These are phyloP conservation scores for Urosaurus nigricauda DNA, from an alignment of 2,797 vertebrate species.

Conservation along the genomic window DNA sequence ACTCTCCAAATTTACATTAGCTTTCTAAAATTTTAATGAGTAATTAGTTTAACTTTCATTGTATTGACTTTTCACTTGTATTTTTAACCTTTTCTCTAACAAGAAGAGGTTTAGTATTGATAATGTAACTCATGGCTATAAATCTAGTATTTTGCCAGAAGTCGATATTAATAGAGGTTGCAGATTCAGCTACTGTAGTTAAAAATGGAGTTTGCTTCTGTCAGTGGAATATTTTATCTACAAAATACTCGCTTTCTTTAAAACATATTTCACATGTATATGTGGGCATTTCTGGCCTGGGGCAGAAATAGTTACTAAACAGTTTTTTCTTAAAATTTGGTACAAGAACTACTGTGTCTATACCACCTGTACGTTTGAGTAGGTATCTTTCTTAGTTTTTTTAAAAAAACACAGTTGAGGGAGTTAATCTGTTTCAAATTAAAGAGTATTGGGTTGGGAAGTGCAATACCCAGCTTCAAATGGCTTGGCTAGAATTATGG, in stretches of 20 bases:
- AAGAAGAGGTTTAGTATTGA: slow-evolving; percentile 21
- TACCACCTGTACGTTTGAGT: background rate
- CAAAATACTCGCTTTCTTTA: background rate
- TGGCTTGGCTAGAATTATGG: background rate
- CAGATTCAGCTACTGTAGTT: slow-evolving; percentile 6
- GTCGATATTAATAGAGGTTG: slow-evolving; percentile 14
- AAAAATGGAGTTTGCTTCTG: background rate
- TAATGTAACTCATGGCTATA: slow-evolving; percentile 7
- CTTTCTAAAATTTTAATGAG: slow-evolving; percentile 14
- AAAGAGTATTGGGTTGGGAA: background rate
- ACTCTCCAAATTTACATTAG: slow-evolving; percentile 4
- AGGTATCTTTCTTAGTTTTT: no score
- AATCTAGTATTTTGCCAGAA: slow-evolving; percentile 12
- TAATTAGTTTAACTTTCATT: slow-evolving; percentile 20
- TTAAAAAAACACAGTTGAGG: no score
- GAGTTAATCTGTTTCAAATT: no score
- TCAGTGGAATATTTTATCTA: background rate
- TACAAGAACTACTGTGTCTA: background rate
- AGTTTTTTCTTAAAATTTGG: background rate
- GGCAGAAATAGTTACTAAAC: background rate
- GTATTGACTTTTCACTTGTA: slow-evolving; percentile 20
- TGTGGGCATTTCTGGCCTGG: background rate
- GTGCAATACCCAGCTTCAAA: background rate
- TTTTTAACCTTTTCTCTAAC: background rate
- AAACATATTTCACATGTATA: background rate